Percentiles rank a stretch among this genome's conserved stretches.
These are phyloP conservation scores for Cygnus olor DNA, from an alignment of 2,797 vertebrate genomes.

Conservation along the genomic window DNA sequence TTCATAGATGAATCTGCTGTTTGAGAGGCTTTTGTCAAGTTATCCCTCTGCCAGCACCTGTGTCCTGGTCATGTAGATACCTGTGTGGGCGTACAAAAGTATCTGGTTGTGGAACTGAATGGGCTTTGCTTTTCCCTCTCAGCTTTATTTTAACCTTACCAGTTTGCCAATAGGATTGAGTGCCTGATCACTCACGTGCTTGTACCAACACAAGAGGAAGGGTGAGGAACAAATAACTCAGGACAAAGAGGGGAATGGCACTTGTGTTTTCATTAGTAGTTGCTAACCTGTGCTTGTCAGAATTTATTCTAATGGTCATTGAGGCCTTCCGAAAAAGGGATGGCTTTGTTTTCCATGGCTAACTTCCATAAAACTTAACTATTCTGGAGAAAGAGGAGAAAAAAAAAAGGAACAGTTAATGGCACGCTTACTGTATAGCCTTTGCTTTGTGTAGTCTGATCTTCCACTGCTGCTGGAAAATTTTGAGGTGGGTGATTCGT, in stretches of 20 bases:
- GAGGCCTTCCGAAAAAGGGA: neutral
- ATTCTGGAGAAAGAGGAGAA: no score
- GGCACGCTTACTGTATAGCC: neutral
- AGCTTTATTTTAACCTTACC: neutral
- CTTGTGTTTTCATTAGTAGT: neutral
- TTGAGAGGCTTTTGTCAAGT: constrained; percentile 16
- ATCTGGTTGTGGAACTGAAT: fast-evolving
- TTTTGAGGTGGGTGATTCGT: neutral
- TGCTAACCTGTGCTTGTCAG: neutral
- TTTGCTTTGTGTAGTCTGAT: neutral
- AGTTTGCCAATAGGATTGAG: neutral
- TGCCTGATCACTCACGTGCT: neutral
- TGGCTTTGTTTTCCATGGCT: neutral
- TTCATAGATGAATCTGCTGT: neutral
- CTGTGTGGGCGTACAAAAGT: neutral
- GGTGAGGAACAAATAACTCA: neutral
- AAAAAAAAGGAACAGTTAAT: neutral
- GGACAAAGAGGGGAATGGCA: neutral
- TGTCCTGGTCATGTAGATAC: neutral
- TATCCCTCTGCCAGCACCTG: neutral
- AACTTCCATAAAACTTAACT: neutral
- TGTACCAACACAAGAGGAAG: neutral
- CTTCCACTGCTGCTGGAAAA: neutral
- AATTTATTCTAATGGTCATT: neutral
- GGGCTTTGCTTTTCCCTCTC: neutral